Conservation (phyloP, 2,113 vertebrate genomes). For the Galbula dea region DNA sequence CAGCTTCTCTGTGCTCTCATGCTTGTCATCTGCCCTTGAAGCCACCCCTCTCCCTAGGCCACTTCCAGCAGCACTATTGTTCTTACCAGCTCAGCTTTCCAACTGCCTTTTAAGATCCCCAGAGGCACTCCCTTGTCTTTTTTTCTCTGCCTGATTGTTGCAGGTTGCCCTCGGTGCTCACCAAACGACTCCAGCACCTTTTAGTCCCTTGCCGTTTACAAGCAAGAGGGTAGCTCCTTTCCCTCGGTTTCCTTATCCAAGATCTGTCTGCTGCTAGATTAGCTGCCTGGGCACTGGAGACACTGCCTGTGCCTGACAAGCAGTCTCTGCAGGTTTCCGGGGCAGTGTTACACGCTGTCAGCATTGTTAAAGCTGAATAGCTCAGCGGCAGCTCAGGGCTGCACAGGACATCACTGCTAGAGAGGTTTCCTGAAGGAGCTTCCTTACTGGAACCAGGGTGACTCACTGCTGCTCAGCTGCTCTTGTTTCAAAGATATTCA, state of each 20-base stretch:
- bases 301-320: neutral
- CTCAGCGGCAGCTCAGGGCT: neutral
- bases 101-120: neutral
- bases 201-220: neutral
- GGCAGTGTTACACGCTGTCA: constrained; percentile 41
- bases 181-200: neutral
- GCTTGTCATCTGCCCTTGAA: neutral
- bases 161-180: neutral
- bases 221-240: constrained; percentile 34
- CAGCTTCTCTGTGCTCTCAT: neutral
- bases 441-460: constrained; percentile 8
- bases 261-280: constrained; percentile 3
- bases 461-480: neutral
- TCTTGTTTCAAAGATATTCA: neutral
- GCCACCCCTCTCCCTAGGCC: neutral
- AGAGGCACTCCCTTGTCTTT: neutral
- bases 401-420: constrained; percentile 1
- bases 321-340: constrained; percentile 5
- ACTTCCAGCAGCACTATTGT: constrained; percentile 1
- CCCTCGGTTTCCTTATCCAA: neutral
- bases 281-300: constrained; percentile 11
- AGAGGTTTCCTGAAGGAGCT: constrained; percentile 51
- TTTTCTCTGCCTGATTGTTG: neutral
- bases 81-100: constrained; percentile 15
- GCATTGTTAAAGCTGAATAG: constrained; percentile 19